Evolutionary conservation across 2,113 vertebrate genomes (phyloP), one percentile per base, ranked within the genome.

Genomic region (Acrocephalus kingi): DNA sequence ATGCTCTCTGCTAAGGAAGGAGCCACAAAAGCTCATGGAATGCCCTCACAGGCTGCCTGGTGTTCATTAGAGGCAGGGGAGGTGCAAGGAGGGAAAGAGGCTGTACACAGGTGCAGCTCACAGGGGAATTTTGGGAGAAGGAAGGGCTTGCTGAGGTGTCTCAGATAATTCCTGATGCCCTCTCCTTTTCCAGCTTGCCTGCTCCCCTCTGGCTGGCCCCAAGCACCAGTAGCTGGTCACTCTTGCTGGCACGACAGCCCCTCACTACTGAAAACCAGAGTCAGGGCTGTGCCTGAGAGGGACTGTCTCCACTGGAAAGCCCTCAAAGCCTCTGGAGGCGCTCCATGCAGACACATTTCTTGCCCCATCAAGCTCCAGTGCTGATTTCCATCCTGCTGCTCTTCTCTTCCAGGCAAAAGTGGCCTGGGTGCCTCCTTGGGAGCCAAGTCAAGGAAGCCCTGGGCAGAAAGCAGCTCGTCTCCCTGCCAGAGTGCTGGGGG

Each of bases 341-440:
- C 79, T 51, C 35, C 1, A 0, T 3, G 3, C 16, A 1, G 9
- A 43, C 13, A 13, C 1, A 0, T 55, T 77, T 81, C 71, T 49
- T 46, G 37, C 17, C 55, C 30, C 33, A 14, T 22, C 16, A 10
- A 59, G 45, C 14, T 31, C 21, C 4, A 1, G 15, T 23, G 30
- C 28, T 18, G 13, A 43, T 52, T 55, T 69, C 35, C 3, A 2
- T 30, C 24, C 13, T 13, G 35, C 11, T 39, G 62, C 30, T 93
- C 20, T 4, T 5, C 23, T 48, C 25, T 30, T 35, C 0, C 5
- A 49, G 43, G 54, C 41, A 71, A 18, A 74, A 46, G 46, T 4
- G 1, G 41, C 17, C 4, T 2, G 4, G 51, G 25, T 56, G 45
- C 33, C 35, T 69, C 13, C 63, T 35, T 31, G 21, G 13, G n/a